A percentile compares a stretch with the other conserved stretches of the same genome.
These are phyloP conservation scores for Polymixis lichenea DNA, from an alignment of 2,888 invertebrate genomes.

Conservation along the genomic window DNA sequence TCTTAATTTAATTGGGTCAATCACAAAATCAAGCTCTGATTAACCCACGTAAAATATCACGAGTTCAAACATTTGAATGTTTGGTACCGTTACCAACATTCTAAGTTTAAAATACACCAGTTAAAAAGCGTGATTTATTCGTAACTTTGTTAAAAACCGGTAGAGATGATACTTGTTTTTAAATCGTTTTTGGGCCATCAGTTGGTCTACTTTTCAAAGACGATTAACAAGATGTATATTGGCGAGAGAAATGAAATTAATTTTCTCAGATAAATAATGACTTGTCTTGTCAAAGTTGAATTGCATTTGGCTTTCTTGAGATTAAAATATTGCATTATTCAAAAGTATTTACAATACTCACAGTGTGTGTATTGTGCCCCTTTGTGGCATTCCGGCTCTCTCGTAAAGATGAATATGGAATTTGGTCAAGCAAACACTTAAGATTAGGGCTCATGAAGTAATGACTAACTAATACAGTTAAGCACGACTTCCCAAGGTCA, in stretches of 20 bases:
- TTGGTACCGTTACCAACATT: constrained; percentile 35
- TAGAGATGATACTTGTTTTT: constrained; percentile 17
- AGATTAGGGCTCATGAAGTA: no score
- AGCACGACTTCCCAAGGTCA: no score
- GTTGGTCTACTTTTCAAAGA: constrained; percentile 14
- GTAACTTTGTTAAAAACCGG: constrained; percentile 26
- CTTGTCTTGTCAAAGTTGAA: not conserved
- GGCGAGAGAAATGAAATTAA: not conserved
- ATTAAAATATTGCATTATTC: not conserved
- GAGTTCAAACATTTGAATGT: not conserved
- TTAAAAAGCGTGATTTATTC: constrained; percentile 54
- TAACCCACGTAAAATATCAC: not conserved
- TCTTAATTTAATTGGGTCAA: not conserved
- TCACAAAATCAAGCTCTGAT: not conserved
- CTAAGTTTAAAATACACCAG: constrained; percentile 33
- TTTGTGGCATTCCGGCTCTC: not conserved
- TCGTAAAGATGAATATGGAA: not conserved
- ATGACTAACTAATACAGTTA: not conserved
- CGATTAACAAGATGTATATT: not conserved
- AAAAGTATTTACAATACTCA: not conserved
- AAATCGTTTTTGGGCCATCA: not conserved
- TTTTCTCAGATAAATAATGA: not conserved
- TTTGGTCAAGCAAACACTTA: not conserved
- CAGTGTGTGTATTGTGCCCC: not conserved
- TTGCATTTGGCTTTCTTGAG: not conserved